Evolutionary conservation across 2,113 vertebrate species (phyloP), one percentile per base, ranked within the genome.

Genomic region (Heterotis niloticus): DNA sequence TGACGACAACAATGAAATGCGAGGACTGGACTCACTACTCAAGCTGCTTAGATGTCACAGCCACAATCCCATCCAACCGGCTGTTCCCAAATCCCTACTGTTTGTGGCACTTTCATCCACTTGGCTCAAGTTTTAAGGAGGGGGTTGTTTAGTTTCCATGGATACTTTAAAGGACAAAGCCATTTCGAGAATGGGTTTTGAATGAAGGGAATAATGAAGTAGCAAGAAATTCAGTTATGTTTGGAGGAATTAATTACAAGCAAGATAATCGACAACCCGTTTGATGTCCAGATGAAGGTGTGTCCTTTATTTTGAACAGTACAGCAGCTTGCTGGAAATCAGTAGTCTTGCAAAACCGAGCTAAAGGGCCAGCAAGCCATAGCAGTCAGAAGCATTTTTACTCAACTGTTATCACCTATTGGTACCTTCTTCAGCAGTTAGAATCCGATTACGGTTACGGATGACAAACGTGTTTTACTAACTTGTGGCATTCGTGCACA

Each of bases 121-220:
- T 57, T 74, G 5, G 23, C 13, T 74, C 52, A 54, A 74, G 71
- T 57, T 57, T 72, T 56, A 57, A 26, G n/a, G 34, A 26, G 59
- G 52, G 24, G 71, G 56, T 74, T 57, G 3, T 57, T 74, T 24
- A 17, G 71, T 74, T 74, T 74, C 71, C 24, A 74, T 74, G 71
- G 71, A 10, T 59, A 56, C 54, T 57, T 28, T n/a, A 65, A 54
- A 54, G 67, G 28, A 5, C 54, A 74, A 9, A 74, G 24, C 51
- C 14, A 57, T 16, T 52, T 59, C 26, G 54, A 10, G 54, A 74
- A 23, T 28, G 24, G 54, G 54, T 26, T 57, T 74, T 54, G 14
- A 57, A 57, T 74, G 56, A 74, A 57, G 26, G 13, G 54, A 74
- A 28, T 57, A 74, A 74, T 74, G 52, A 16, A 23, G 70, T 51